Conservation (phyloP, 2,113 vertebrate species). For the Pungitius pungitius region DNA sequence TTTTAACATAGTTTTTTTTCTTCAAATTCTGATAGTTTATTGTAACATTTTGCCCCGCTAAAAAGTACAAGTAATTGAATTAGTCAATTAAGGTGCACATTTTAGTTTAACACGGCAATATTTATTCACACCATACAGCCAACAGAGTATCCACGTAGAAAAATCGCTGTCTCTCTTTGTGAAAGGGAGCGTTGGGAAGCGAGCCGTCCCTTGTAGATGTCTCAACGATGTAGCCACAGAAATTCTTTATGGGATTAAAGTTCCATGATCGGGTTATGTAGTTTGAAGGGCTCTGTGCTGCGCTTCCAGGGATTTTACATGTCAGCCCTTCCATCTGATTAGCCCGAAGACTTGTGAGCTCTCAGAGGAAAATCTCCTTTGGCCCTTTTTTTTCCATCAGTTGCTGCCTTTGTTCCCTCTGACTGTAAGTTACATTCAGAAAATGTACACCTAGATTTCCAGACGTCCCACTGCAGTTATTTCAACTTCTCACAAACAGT, state of each 20-base stretch:
- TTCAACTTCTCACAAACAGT: not conserved
- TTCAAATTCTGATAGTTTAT: too few species aligned
- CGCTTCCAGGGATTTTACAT: constrained; percentile 50
- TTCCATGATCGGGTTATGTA: constrained; percentile 63
- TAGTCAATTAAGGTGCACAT: not conserved
- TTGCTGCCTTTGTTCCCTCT: constrained; percentile 15
- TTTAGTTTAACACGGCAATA: not conserved
- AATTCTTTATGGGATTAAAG: constrained; percentile 70
- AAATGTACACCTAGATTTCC: constrained; percentile 4
- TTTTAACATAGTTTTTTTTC: too few species aligned
- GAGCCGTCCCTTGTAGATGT: constrained; percentile 21
- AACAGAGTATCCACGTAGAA: not conserved
- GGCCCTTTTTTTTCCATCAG: not conserved
- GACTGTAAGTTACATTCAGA: not conserved
- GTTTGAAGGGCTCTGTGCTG: constrained; percentile 52
- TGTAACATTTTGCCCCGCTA: too few species aligned
- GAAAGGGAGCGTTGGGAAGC: too few species aligned
- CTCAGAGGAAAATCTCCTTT: constrained; percentile 56
- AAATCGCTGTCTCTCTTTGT: constrained; percentile 19
- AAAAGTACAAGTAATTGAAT: not conserved
- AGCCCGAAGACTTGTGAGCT: constrained; percentile 19
- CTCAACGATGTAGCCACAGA: constrained; percentile 30
- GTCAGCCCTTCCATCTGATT: constrained; percentile 59
- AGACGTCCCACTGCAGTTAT: not conserved
- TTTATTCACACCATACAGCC: not conserved